Percentiles rank a stretch among this genome's conserved stretches.
phyloP scores from a whole-genome alignment of 2,888 invertebrate species.

The Sphaeridia pumilis region DNA sequence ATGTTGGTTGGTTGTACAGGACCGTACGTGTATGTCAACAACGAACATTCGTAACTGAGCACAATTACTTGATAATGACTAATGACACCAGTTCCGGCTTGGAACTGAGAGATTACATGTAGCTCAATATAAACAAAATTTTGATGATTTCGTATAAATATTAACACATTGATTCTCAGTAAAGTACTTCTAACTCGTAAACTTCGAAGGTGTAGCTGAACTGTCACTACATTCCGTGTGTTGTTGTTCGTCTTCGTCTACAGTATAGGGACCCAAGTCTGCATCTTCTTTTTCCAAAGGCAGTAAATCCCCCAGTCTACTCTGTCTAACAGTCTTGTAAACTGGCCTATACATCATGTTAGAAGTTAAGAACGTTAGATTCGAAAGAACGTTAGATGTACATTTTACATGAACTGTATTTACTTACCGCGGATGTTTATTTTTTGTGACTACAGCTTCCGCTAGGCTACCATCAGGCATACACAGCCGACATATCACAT shows the following conservation, averaged over 20 bases:
- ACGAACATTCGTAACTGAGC: no score
- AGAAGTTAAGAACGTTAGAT: no score
- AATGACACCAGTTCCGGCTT: no score
- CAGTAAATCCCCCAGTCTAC: not conserved
- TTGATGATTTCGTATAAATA: not conserved
- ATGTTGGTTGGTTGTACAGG: no score
- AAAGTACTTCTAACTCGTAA: not conserved
- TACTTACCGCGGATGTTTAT: conserved; percentile 60
- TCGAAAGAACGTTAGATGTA: not conserved
- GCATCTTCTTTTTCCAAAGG: not conserved
- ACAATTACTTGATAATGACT: no score
- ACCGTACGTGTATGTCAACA: no score
- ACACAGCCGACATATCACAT: conserved; percentile 67
- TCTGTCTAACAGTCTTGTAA: not conserved
- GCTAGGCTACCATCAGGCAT: conserved; percentile 58
- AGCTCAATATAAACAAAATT: not conserved
- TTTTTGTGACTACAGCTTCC: conserved; percentile 62
- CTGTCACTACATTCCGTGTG: not conserved
- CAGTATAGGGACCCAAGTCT: not conserved
- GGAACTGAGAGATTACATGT: no score
- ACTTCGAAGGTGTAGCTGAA: not conserved
- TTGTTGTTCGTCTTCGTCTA: not conserved
- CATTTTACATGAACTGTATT: not conserved
- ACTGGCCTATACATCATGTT: not conserved
- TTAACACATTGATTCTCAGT: not conserved